Percentiles rank a stretch among this genome's conserved stretches.
Evolutionary conservation across 2,888 invertebrate genomes (phyloP).

Genomic region (Bombyx huttoni): DNA sequence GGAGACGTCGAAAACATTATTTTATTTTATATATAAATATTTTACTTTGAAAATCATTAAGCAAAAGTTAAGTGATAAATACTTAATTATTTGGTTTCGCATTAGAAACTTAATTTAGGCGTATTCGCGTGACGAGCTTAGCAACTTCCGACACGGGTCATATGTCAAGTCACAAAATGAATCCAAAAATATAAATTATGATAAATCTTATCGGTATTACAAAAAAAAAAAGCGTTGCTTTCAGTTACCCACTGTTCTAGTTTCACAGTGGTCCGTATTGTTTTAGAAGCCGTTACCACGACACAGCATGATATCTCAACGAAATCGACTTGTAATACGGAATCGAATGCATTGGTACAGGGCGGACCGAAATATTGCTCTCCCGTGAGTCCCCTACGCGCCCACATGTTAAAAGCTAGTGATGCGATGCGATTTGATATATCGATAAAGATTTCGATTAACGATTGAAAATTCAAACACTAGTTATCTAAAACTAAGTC

Average conservation of each 20-base stretch:
- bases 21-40: no score
- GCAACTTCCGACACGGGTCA: no score
- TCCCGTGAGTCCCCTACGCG: conserved; percentile 53
- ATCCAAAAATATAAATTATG: no score
- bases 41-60: no score
- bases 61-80: no score
- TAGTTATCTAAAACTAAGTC: no score
- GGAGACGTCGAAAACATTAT: no score
- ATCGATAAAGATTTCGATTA: conserved; percentile 7
- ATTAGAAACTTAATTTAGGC: no score
- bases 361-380: conserved; percentile 67
- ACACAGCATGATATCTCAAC: not conserved
- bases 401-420: conserved; percentile 59
- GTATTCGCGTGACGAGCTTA: no score
- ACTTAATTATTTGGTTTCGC: no score
- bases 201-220: not conserved
- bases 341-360: conserved; percentile 30
- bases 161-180: no score
- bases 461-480: no score
- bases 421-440: conserved; percentile 12
- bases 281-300: not conserved
- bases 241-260: not conserved
- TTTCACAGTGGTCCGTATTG: not conserved
- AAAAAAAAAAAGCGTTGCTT: not conserved
- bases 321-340: conserved; percentile 4